phyloP scores from a whole-genome alignment of 2,113 vertebrate genomes.

The Notiomystis cincta region DNA sequence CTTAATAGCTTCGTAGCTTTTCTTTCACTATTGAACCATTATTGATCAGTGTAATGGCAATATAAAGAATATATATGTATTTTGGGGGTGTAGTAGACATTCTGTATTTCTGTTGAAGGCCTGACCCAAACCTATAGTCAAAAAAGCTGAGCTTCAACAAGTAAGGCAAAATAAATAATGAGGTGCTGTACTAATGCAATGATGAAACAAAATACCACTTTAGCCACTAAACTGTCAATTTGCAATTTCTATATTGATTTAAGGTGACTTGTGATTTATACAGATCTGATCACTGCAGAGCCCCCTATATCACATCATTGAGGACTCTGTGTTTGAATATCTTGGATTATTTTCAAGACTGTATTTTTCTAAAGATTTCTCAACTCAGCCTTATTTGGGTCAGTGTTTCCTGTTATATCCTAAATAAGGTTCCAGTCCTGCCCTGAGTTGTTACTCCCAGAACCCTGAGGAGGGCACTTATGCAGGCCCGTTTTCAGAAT shows the following conservation, averaged over 20 bases:
- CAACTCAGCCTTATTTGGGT: neutral
- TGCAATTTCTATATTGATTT: neutral
- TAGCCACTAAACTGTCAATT: neutral
- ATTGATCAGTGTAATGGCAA: neutral
- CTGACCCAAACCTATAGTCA: neutral
- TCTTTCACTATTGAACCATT: neutral
- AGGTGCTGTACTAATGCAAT: neutral
- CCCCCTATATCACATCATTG: neutral
- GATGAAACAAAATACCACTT: neutral
- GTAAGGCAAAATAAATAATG: neutral
- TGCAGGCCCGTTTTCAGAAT: neutral
- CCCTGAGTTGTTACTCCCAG: neutral
- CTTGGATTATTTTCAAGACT: neutral
- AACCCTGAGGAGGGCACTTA: neutral
- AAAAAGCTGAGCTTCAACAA: neutral
- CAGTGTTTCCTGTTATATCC: neutral
- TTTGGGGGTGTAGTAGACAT: neutral
- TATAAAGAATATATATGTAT: neutral
- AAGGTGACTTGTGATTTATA: neutral
- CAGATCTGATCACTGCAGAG: neutral
- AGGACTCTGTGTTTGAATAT: neutral
- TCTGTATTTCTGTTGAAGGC: neutral
- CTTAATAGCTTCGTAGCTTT: neutral
- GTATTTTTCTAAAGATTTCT: neutral
- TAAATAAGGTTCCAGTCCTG: neutral